Evolutionary conservation across 1,140 invertebrate species (phyloP), one percentile per base, ranked within the genome.

Genomic region (Anthonomus grandis): DNA sequence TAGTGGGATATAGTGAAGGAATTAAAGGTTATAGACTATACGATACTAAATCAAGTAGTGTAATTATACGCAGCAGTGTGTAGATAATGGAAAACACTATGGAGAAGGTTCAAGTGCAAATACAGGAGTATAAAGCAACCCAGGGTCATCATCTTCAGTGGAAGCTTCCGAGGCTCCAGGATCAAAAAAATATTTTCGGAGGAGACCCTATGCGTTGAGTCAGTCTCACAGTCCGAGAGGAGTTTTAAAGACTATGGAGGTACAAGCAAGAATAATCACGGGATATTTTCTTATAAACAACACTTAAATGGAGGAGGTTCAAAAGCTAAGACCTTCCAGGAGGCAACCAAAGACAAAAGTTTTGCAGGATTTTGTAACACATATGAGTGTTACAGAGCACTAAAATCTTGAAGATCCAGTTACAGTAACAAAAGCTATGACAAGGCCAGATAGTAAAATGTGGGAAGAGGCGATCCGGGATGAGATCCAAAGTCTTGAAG

Each of bases 1-100:
- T 61, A 70, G n/a, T 78, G n/a, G 75, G 77, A 4, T 79, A 76
- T 52, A 66, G 70, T 48, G 64, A 52, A 6, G 53, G 67, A 6
- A 61, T 13, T 13, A 38, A 38, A 38, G 37, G 37, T 15, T 38
- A 38, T 38, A 10, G 5, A 5, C 13, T 38, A 4, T 38, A 38
- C 13, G 13, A 8, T 38, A 10, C 37, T 31, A 31, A 31, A 31
- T 8, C 27, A 6, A 31, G n/a, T 31, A n/a, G n/a, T 31, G 27
- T 31, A 8, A 31, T 31, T 8, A 8, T 31, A 6, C 6, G 27
- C n/a, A 31, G 27, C 6, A n/a, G n/a, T 31, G 27, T 31, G 6
- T 8, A 8, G 6, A 31, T 31, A 6, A 31, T 31, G 27, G 27
- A 31, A 31, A n/a, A 8, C 6, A 31, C 27, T n/a, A n/a, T n/a